Evolutionary conservation across 2,888 invertebrate genomes (phyloP), one percentile per base, ranked within the genome.

Genomic region (Drosophila infuscata): DNA sequence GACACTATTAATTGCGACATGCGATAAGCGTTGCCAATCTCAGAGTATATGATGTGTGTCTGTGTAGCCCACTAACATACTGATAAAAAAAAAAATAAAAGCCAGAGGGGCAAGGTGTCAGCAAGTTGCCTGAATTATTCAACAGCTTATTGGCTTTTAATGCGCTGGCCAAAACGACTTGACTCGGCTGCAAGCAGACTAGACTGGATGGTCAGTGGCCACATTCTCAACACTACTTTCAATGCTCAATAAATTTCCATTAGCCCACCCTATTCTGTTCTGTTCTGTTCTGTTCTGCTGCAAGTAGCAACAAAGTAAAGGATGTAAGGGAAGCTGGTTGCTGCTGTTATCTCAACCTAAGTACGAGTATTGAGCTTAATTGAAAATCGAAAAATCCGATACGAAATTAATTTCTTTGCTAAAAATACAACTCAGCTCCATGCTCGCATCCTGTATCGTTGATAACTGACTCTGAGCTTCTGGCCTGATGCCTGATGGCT

Each of bases 351-450:
- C 60, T 41, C 74, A 62, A 70, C 54, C 70, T 66, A 35, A 63
- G 61, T 66, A 52, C 71, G 61, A 76, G 81, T 81, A 90, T 88
- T 81, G 84, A 81, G 85, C 91, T 92, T 91, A 91, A 91, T 91
- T 91, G 91, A 91, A 91, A 91, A 91, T 90, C 83, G 89, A 87
- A 89, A 86, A 88, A 91, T 89, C 82, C 85, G 91, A 92, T 88
- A 83, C 77, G 81, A 91, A 91, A 92, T 88, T 88, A 90, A 90
- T 91, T 90, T 88, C 89, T 82, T 74, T 90, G 84, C 81, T 84
- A 88, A 81, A 86, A 77, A 89, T 79, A 90, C 79, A 86, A 84
- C 68, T 69, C 46, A 69, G 33, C 54, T 69, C 62, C 29, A 8
- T 64, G 69, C 70, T 79, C 46, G 62, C 57, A 51, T 43, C 43